Evolutionary conservation across 2,797 vertebrate genomes (phyloP), one percentile per base, ranked within the genome.

Genomic region (Poecilia gillii): DNA sequence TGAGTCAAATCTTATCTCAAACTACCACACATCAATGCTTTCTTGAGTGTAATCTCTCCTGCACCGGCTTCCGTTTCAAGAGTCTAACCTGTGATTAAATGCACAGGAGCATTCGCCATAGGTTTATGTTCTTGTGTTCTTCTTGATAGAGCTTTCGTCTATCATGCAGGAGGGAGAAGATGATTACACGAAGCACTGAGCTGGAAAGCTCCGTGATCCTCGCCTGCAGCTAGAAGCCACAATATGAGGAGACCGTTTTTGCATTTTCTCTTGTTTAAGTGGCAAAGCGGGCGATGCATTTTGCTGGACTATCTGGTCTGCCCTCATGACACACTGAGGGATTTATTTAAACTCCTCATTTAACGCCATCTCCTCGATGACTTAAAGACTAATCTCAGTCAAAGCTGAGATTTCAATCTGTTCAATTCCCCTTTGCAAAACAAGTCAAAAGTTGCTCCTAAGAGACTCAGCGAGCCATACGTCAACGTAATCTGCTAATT

Each of bases 161-260:
- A 75, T 89, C 89, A 79, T 73, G 77, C 79, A 75, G 80, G 75
- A 80, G 80, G 80, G 77, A 75, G 76, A 80, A 80, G 87, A 85
- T 75, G 88, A 92, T 87, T 90, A 86, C 88, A 82, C 41, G 81
- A 85, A 85, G 89, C 89, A 79, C 77, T 85, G 83, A 84, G 81
- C 88, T 84, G 83, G 81, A 90, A 90, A 90, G 84, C 80, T 83
- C 46, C n/a, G 76, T 88, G 87, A 93, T 92, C 89, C 87, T 82
- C 73, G 83, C 93, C 89, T 62, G 81, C 75, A 90, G 93, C 90
- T 86, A 83, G 53, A 79, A 86, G 79, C 73, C 83, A 73, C 47
- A 62, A 89, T 84, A 87, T 72, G 45, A 89, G 73, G 75, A 84
- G 76, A 57, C 83, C 46, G 33, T 76, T 87, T 85, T 78, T 84